Evolutionary conservation across 2,113 vertebrate genomes (phyloP).

Genomic region (Scolopax mira): DNA sequence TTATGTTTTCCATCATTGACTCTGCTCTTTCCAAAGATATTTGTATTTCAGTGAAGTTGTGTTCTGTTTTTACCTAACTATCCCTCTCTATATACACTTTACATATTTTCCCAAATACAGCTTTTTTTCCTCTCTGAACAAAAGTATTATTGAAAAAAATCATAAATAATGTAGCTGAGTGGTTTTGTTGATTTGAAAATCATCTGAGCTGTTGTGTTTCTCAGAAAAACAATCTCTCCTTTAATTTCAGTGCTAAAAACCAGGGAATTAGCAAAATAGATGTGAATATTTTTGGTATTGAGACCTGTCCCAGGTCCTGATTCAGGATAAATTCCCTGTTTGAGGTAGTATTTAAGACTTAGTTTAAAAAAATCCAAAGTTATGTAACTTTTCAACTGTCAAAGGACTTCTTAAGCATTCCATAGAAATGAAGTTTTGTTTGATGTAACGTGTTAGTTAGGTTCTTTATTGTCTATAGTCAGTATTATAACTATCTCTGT

Average conservation of each 20-base stretch:
- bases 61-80: background rate
- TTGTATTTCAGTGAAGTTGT: background rate
- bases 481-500: background rate
- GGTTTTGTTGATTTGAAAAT: background rate
- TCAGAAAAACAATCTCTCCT: background rate
- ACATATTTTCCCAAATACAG: background rate
- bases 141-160: background rate
- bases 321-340: background rate
- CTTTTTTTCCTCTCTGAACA: background rate
- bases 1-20: background rate
- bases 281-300: background rate
- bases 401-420: background rate
- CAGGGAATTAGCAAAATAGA: background rate
- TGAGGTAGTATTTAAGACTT: background rate
- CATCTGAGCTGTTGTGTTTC: background rate
- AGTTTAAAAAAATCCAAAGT: background rate
- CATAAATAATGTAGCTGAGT: background rate
- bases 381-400: background rate
- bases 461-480: background rate
- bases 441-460: background rate
- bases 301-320: conserved; percentile 55
- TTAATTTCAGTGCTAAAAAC: background rate
- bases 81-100: accelerated
- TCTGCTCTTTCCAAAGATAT: background rate
- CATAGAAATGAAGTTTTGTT: background rate